Percentiles rank a stretch among this genome's conserved stretches.
These are phyloP conservation scores for Brachyhypopomus gauderio DNA, from an alignment of 2,113 vertebrate species.

Conservation along the genomic window DNA sequence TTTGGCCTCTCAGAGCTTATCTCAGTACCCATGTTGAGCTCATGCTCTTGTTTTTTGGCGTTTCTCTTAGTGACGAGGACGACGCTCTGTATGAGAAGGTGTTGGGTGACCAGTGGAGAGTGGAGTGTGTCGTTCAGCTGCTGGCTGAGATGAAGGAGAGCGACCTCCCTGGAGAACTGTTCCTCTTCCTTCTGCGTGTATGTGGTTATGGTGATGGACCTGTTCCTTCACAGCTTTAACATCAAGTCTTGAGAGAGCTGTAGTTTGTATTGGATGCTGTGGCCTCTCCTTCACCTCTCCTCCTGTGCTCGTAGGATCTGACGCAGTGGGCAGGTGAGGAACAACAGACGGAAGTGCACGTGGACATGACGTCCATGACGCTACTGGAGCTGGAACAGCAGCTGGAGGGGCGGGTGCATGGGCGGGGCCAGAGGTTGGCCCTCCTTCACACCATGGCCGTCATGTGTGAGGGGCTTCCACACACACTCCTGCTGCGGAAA, in stretches of 20 bases:
- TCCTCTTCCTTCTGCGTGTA: constrained; percentile 88
- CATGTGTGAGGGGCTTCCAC: constrained; percentile 82
- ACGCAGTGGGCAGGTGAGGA: constrained; percentile 70
- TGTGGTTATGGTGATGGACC: neutral
- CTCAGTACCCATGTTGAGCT: neutral
- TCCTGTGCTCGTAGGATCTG: constrained; percentile 77
- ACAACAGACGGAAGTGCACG: constrained; percentile 52
- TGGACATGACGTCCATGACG: constrained; percentile 59
- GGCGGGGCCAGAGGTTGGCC: constrained; percentile 71
- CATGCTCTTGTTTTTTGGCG: neutral
- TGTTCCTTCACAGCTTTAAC: too few relatives aligned
- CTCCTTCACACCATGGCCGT: constrained; percentile 85
- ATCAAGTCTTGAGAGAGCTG: too few relatives aligned
- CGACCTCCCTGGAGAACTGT: constrained; percentile 88
- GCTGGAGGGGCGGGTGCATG: constrained; percentile 49
- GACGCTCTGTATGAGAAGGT: constrained; percentile 88
- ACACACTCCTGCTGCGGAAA: constrained; percentile 83
- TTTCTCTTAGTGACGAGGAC: constrained; percentile 78
- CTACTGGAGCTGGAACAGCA: constrained; percentile 80
- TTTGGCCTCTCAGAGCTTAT: too few relatives aligned
- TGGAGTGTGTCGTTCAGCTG: constrained; percentile 83
- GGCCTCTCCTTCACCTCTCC: too few relatives aligned
- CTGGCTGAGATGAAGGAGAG: constrained; percentile 80
- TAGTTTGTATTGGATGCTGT: too few relatives aligned
- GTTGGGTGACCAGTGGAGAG: constrained; percentile 82